phyloP scores from a whole-genome alignment of 2,888 invertebrate species.

The Drosophila nr. fundita region DNA sequence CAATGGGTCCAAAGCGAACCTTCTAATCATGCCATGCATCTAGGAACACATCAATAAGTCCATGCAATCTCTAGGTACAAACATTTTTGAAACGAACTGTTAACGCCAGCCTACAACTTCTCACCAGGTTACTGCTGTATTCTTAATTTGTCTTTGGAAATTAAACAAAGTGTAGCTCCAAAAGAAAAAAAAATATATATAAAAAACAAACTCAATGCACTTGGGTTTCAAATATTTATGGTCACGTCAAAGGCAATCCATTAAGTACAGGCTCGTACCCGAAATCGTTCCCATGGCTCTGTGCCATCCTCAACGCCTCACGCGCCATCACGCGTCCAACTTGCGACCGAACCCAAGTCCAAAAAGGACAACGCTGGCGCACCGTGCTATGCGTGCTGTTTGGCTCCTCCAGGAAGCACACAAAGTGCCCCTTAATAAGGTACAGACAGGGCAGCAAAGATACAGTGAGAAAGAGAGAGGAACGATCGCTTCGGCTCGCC shows the following conservation, averaged over 20 bases:
- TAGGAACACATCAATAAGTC: conserved; percentile 21
- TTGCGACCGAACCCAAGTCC: conserved; percentile 47
- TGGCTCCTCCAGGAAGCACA: conserved; percentile 60
- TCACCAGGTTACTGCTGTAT: conserved; percentile 47
- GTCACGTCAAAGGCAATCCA: conserved; percentile 64
- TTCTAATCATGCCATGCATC: conserved; percentile 33
- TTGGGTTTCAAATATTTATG: conserved; percentile 66
- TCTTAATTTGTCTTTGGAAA: conserved; percentile 56
- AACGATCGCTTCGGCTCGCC: conserved; percentile 32
- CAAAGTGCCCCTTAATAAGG: conserved; percentile 71
- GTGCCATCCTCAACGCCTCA: conserved; percentile 52
- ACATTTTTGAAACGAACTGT: conserved; percentile 53
- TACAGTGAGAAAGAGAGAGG: conserved; percentile 20
- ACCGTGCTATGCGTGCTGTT: conserved; percentile 54
- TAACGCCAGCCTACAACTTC: conserved; percentile 74
- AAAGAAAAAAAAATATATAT: neutral
- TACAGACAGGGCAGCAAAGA: conserved; percentile 35
- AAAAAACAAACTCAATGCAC: conserved; percentile 43
- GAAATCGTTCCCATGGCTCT: conserved; percentile 40
- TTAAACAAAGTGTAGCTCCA: conserved; percentile 48
- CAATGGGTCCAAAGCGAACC: conserved; percentile 22
- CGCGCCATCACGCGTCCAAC: conserved; percentile 77
- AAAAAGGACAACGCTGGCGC: conserved; percentile 62
- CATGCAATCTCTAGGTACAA: conserved; percentile 29
- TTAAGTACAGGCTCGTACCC: conserved; percentile 58